A percentile compares a stretch with the other conserved stretches of the same genome.
Evolutionary conservation across 2,113 vertebrate genomes (phyloP).

Genomic region (Gobiocypris rarus): DNA sequence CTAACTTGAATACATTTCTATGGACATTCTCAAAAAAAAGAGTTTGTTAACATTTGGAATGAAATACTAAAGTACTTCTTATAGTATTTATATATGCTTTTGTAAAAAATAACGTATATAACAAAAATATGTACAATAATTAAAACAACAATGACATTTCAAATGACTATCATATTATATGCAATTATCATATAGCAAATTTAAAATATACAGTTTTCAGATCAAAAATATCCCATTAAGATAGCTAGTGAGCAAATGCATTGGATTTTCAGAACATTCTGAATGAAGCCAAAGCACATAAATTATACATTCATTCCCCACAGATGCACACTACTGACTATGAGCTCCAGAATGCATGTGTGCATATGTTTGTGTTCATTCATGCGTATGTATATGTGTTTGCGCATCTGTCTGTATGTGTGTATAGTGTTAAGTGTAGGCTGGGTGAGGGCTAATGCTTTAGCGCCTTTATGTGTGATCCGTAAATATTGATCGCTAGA

Average conservation of each 20-base stretch:
- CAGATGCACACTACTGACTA: slow-evolving; percentile 24
- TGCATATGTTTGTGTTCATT: slow-evolving; percentile 10
- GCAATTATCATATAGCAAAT: too few relatives aligned
- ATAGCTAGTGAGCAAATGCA: not conserved
- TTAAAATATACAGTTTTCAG: too few relatives aligned
- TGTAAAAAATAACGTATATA: not conserved
- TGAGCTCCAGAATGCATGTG: not conserved
- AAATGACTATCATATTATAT: too few relatives aligned
- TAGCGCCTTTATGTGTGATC: slow-evolving; percentile 3
- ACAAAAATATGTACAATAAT: not conserved
- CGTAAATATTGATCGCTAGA: not conserved
- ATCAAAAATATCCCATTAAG: not conserved
- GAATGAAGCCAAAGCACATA: slow-evolving; percentile 40
- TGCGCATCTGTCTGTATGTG: not conserved
- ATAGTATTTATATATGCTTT: not conserved
- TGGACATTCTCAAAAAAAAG: not conserved
- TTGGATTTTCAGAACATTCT: not conserved
- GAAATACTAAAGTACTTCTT: not conserved
- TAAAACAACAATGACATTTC: too few relatives aligned
- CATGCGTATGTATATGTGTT: not conserved
- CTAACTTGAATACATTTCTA: not conserved
- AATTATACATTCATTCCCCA: slow-evolving; percentile 73
- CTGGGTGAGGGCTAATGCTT: not conserved
- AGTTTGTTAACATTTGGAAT: not conserved
- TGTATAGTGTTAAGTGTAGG: not conserved